Conservation (phyloP, 1,140 invertebrate species). For the Brachionus paranguensis region DNA sequence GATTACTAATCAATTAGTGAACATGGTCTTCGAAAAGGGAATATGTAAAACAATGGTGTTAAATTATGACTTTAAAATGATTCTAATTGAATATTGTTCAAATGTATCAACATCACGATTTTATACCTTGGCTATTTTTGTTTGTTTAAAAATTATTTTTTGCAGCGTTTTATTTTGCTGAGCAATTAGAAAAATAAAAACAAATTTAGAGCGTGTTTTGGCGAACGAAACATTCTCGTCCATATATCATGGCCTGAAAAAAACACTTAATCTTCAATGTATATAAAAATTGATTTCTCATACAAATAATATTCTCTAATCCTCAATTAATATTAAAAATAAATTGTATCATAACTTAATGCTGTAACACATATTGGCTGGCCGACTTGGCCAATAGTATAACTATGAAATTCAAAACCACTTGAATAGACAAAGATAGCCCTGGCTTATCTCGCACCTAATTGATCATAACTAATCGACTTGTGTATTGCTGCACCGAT, state of each 20-base stretch:
- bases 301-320: neutral
- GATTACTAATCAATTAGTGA: conserved; percentile 19
- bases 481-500: neutral
- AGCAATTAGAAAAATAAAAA: neutral
- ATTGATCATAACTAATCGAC: neutral
- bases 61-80: neutral
- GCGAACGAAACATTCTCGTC: neutral
- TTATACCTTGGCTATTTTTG: neutral
- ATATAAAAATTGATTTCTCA: neutral
- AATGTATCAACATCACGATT: neutral
- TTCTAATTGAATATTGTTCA: neutral
- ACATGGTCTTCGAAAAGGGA: neutral
- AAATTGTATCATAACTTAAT: neutral
- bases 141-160: neutral
- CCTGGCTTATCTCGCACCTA: neutral
- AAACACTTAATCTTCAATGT: neutral
- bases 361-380: neutral
- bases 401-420: neutral
- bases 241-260: neutral
- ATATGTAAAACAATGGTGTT: neutral
- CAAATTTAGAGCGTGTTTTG: neutral
- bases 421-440: neutral
- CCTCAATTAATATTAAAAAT: neutral
- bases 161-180: neutral
- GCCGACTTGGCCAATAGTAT: neutral